Evolutionary conservation across 1,140 invertebrate species (phyloP).

Genomic region (Macrotrachela quadricornifera): DNA sequence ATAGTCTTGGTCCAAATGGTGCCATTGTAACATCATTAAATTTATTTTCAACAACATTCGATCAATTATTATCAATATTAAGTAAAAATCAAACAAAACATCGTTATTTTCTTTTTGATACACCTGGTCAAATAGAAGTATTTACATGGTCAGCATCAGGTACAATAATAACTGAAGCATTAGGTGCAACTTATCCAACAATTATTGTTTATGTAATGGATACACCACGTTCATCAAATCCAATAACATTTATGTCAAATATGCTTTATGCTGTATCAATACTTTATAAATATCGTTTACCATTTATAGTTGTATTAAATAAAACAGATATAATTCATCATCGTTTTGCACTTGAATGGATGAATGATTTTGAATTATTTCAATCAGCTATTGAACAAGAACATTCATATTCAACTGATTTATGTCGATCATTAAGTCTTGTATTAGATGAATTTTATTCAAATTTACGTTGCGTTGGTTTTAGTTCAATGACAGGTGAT

Average conservation of each 20-base stretch:
- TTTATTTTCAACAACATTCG: conserved; percentile 87
- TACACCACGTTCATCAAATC: conserved; percentile 62
- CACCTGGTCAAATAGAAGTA: conserved; percentile 95
- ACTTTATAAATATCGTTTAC: conserved; percentile 84
- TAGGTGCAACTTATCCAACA: conserved; percentile 72
- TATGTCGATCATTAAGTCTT: conserved; percentile 70
- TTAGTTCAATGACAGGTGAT: conserved; percentile 56
- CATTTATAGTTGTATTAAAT: conserved; percentile 86
- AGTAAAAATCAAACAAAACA: conserved; percentile 40
- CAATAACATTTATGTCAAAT: conserved; percentile 97
- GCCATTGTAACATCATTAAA: conserved; percentile 91
- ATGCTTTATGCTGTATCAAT: conserved; percentile 99
- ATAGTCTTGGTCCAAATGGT: conserved; percentile 70
- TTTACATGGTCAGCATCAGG: conserved; percentile 99
- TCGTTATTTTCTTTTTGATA: conserved; percentile 76
- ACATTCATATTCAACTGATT: conserved; percentile 39
- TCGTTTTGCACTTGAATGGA: conserved; percentile 79
- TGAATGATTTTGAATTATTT: conserved; percentile 81
- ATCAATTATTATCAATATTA: conserved; percentile 52
- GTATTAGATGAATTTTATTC: conserved; percentile 52
- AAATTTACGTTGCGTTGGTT: conserved; percentile 42
- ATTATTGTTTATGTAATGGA: conserved; percentile 87
- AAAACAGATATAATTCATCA: conserved; percentile 79
- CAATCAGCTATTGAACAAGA: conserved; percentile 65
- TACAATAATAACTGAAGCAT: conserved; percentile 75